Evolutionary conservation across 2,888 invertebrate genomes (phyloP).

Genomic region (Helobdella robusta): DNA sequence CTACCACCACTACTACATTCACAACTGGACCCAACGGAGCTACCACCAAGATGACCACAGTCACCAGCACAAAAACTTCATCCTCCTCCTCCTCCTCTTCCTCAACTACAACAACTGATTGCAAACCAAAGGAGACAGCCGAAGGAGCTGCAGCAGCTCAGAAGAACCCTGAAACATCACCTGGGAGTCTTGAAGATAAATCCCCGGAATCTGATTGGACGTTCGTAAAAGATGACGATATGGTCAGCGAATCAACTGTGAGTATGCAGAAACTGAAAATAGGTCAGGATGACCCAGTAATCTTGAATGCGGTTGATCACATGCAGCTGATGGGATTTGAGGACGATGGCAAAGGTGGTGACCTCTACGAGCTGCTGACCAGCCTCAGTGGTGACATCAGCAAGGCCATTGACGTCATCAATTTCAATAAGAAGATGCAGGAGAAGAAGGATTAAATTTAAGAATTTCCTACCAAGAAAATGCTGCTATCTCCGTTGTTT

Average conservation of each 20-base stretch:
- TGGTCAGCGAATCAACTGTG: background rate
- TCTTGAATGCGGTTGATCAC: constrained; percentile 1
- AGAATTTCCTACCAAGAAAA: too few species aligned
- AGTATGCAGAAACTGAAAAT: background rate
- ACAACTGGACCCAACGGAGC: too few species aligned
- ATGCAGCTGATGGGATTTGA: constrained; percentile 21
- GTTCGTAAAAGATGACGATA: constrained; percentile 2
- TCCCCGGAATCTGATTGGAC: constrained; percentile 23
- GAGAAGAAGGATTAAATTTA: too few species aligned
- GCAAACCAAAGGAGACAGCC: background rate
- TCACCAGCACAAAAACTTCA: too few species aligned
- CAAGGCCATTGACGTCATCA: constrained; percentile 17
- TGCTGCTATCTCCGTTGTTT: too few species aligned
- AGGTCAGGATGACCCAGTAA: background rate
- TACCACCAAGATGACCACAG: too few species aligned
- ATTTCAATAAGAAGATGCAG: constrained; percentile 12
- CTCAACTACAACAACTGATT: background rate
- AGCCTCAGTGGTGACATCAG: constrained; percentile 18
- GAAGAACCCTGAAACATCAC: too few species aligned
- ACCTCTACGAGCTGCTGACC: constrained; percentile 5
- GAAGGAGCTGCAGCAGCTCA: too few species aligned
- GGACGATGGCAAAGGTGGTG: constrained; percentile 20
- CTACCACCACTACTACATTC: too few species aligned
- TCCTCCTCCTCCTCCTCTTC: constrained; percentile 1
- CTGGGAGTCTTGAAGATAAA: too few species aligned